Evolutionary conservation across 2,888 invertebrate species (phyloP), one percentile per base, ranked within the genome.

Genomic region (Sphaerophoria rueppellii): DNA sequence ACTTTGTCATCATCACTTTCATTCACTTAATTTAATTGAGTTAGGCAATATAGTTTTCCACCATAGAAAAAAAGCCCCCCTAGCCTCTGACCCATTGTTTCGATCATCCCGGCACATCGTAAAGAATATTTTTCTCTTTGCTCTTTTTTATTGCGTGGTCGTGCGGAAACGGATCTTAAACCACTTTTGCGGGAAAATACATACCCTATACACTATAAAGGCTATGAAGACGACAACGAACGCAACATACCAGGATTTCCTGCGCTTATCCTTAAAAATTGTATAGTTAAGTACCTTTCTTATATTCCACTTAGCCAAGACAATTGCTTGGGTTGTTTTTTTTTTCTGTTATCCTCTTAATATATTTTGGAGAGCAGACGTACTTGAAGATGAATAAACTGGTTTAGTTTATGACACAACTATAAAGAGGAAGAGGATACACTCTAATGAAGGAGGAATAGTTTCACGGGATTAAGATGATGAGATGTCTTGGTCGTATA

Each of bases 21-120:
- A 81, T 71, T 69, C 67, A 82, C 76, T 82, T 82, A 82, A 67
- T 67, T 60, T 76, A 82, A 76, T 76, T 76, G 79, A 67, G 77
- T 69, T 72, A 55, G 60, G 46, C 76, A 67, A 69, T 46, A 61
- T 76, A 72, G 71, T 75, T 80, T 74, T 4, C 9, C 69, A 67
- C 63, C 63, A 65, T 6, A 16, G 3, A 12, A 52, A 52, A 37
- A 37, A 16, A 67, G 35, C 50, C 14, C 9, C 35, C 35, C 35
- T 61, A 37, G 55, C 32, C 40, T 35, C 55, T 61, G 57, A 69
- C 69, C 55, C 1, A 24, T 24, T 24, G 1, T 1, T 24, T 32
- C 9, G 9, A 6, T 40, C 40, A 9, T 43, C 4, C 4, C 6
- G 16, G 67, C 69, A 80, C 69, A 74, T 80, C 74, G 74, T 74